A percentile compares a stretch with the other conserved stretches of the same genome.
Conservation (phyloP, 2,797 vertebrate species). For the Hyperoplus lanceolatus region DNA sequence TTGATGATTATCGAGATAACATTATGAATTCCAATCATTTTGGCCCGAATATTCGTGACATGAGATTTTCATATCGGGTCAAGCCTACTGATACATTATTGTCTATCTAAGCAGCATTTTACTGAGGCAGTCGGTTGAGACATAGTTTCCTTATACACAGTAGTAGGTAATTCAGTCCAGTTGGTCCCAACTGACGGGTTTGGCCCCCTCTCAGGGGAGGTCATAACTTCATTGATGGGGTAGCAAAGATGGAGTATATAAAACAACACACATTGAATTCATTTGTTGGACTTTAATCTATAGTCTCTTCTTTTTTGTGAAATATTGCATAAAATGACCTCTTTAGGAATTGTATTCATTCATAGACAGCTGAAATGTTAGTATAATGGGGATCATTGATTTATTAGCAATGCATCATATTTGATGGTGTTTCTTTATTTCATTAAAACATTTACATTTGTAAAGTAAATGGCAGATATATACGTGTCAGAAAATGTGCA, state of each 20-base stretch:
- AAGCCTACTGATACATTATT: background rate
- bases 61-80: background rate
- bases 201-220: background rate
- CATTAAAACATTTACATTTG: background rate
- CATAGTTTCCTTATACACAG: background rate
- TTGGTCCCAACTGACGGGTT: background rate
- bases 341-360: too few relatives aligned
- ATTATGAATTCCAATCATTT: too few relatives aligned
- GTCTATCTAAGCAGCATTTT: background rate
- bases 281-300: background rate
- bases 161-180: background rate
- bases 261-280: background rate
- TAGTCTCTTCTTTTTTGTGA: background rate
- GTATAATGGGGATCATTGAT: background rate
- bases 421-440: background rate
- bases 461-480: background rate
- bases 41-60: too few relatives aligned
- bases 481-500: background rate
- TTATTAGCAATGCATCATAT: background rate
- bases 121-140: background rate
- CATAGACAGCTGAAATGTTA: too few relatives aligned
- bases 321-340: background rate
- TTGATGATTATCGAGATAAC: too few relatives aligned
- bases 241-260: background rate
- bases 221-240: background rate